Base-by-base conservation (phyloP, 2,113 vertebrate species). In the Gasterosteus nipponicus region DNA sequence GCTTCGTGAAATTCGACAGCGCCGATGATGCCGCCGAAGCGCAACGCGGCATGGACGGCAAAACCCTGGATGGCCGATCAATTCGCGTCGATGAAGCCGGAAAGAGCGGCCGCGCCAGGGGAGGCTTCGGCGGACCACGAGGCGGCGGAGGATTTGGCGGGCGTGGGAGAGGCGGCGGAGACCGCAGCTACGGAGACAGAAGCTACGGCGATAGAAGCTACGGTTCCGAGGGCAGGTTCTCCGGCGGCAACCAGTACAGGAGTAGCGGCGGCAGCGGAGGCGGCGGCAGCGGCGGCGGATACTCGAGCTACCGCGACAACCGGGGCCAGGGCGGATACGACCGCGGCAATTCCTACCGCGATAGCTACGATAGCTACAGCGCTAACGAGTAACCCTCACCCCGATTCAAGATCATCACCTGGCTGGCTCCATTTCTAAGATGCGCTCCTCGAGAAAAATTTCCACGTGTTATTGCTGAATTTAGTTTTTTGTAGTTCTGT, bases 61-160 rank as follows among this genome's bases (percentile, higher is more conserved):
- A 99, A 97, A 96, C 95, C 61, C 94, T 99, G 6, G 98, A 99
- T 0, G 97, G 97, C 2, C 91, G 98, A 15, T 93, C 95, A n/a
- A 99, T 99, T 71, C 95, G 97, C 12, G 98, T 99, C 0, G 98
- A 99, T 61, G 97, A 98, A 87, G 98, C 98, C 0, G 98, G 98
- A 0, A 99, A 99, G 60, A 95, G 97, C 0, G 93, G 94, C 19
- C 89, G 93, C 1, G 41, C 89, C 2, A 94, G 87, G 4, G 95
- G 96, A 35, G 94, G 94, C 1, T 97, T 96, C 71, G 38, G 47
- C 1, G 86, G 87, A 82, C 93, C 70, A 0, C 91, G 74, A 33
- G 86, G 74, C 33, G 95, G 10, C 85, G 92, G 96, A 0, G 94
- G 96, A 54, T 38, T 38, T 38, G 35, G 35, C 35, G 35, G 35